phyloP scores from a whole-genome alignment of 2,113 vertebrate genomes.

The Lophius piscatorius region DNA sequence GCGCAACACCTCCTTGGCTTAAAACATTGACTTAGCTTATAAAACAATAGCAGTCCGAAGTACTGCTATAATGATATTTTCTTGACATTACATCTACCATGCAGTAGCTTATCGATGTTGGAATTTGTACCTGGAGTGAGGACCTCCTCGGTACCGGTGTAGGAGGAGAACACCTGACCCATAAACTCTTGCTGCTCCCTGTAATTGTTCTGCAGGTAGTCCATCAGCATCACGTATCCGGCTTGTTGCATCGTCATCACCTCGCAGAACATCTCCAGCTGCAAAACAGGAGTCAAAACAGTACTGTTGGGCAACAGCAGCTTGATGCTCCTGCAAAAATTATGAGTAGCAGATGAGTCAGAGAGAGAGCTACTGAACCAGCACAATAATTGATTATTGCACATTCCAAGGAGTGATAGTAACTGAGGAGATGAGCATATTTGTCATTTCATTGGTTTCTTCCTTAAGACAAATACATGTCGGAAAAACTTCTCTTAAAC shows the following conservation, averaged over 20 bases:
- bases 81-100: no score
- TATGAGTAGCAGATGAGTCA: neutral
- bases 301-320: neutral
- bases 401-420: no score
- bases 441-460: no score
- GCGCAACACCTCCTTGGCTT: no score
- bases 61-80: no score
- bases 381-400: no score
- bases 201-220: conserved; percentile 97
- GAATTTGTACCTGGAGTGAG: conserved; percentile 84
- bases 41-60: no score
- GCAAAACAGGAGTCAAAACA: conserved; percentile 12
- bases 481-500: no score
- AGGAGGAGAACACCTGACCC: conserved; percentile 95
- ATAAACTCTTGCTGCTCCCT: conserved; percentile 91
- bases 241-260: conserved; percentile 99
- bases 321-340: neutral
- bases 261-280: conserved; percentile 95
- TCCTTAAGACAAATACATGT: no score
- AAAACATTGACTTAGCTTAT: no score
- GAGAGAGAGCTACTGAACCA: neutral
- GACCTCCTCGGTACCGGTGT: conserved; percentile 93
- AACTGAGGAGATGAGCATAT: no score
- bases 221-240: conserved; percentile 97
- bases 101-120: neutral